A percentile compares a stretch with the other conserved stretches of the same genome.
Evolutionary conservation across 2,797 vertebrate genomes (phyloP).

Genomic region (Falco berigora): DNA sequence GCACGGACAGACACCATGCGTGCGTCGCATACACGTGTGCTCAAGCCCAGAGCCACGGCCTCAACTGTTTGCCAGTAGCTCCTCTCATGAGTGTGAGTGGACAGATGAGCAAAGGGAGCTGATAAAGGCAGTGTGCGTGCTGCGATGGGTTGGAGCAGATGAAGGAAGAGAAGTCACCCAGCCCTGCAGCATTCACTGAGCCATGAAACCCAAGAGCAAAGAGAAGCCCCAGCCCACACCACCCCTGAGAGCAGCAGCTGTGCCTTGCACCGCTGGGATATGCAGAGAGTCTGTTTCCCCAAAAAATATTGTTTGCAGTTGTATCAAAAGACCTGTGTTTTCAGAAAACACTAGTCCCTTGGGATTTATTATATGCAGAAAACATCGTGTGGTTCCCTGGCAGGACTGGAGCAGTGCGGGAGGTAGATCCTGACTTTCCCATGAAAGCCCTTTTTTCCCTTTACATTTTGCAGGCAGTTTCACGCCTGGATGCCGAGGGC

Average conservation of each 20-base stretch:
- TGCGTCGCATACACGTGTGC: neutral
- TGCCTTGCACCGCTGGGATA: neutral
- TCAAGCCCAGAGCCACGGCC: neutral
- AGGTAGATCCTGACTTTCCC: neutral
- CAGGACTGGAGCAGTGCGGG: neutral
- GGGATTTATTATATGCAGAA: neutral
- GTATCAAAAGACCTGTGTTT: neutral
- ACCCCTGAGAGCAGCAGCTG: neutral
- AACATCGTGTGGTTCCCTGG: neutral
- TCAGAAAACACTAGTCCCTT: neutral
- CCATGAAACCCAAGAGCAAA: neutral
- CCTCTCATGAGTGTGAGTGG: neutral
- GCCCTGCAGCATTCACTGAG: constrained; percentile 9
- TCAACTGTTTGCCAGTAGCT: rapidly evolving
- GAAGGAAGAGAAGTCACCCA: neutral
- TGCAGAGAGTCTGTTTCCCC: neutral
- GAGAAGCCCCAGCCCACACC: neutral
- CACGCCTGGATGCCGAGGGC: neutral
- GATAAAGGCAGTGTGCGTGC: neutral
- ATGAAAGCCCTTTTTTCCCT: neutral
- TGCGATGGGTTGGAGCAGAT: neutral
- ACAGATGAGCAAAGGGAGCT: neutral
- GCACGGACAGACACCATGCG: no score
- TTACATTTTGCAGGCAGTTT: rapidly evolving
- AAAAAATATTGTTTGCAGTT: neutral